Conservation (phyloP, 2,797 vertebrate genomes). For the Harpagifer antarcticus region DNA sequence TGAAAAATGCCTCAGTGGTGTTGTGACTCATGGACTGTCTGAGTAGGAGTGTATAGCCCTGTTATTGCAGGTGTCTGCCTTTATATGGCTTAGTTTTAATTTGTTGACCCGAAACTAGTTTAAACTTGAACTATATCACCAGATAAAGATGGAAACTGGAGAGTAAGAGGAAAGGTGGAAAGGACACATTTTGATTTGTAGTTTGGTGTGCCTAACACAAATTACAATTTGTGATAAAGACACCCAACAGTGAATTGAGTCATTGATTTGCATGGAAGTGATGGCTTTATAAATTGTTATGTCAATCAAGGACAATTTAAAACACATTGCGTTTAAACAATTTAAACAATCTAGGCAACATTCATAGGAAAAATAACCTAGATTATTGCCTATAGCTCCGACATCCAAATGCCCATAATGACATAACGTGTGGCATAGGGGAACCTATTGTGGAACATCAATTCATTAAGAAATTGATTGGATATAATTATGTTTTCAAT, state of each 20-base stretch:
- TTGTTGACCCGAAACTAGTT: not conserved
- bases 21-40: slow-evolving; percentile 6
- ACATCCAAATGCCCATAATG: too few species aligned
- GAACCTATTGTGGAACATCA: too few species aligned
- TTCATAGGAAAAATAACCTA: too few species aligned
- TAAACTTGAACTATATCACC: not conserved
- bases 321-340: not conserved
- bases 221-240: not conserved
- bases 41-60: slow-evolving; percentile 1
- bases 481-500: too few species aligned
- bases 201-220: not conserved
- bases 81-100: not conserved
- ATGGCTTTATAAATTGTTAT: not conserved
- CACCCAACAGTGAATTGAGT: not conserved
- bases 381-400: too few species aligned
- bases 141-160: not conserved
- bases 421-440: too few species aligned
- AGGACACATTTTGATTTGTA: not conserved
- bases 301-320: not conserved
- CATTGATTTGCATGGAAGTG: not conserved
- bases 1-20: slow-evolving; percentile 1
- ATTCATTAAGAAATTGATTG: too few species aligned
- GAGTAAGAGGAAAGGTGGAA: not conserved
- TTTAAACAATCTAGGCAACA: too few species aligned
- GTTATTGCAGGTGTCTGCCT: not conserved